Conservation (phyloP, 2,888 invertebrate genomes). For the Polylopha cassiicola region DNA sequence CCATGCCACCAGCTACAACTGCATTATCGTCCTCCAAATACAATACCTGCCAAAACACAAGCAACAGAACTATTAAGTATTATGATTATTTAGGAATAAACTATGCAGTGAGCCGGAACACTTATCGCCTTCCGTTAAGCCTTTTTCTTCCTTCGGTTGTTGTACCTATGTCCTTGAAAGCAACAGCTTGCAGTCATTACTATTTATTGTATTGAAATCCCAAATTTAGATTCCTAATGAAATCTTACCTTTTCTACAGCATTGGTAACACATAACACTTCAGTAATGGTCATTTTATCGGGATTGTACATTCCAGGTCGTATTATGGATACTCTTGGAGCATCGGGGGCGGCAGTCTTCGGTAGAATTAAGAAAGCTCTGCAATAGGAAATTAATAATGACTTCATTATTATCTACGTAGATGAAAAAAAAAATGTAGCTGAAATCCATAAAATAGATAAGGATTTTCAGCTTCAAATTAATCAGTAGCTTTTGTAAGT, state of each 20-base stretch:
- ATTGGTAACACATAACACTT: conserved; percentile 39
- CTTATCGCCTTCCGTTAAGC: no score
- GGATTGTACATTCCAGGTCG: conserved; percentile 64
- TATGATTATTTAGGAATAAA: background rate
- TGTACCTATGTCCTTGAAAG: no score
- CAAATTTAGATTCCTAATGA: background rate
- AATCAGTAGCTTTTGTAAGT: no score
- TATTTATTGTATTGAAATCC: background rate
- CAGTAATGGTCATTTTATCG: conserved; percentile 37
- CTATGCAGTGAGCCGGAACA: no score
- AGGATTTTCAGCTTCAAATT: no score
- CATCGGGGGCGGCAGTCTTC: conserved; percentile 29
- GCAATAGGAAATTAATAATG: conserved; percentile 20
- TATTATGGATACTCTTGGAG: conserved; percentile 64
- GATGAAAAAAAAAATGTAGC: no score
- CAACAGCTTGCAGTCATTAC: no score
- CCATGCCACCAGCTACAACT: conserved; percentile 46
- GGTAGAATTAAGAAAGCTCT: conserved; percentile 34
- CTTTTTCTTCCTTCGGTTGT: no score
- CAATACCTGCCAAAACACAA: conserved; percentile 37
- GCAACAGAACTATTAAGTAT: background rate
- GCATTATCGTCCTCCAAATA: conserved; percentile 64
- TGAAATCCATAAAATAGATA: no score
- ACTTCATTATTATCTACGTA: no score
- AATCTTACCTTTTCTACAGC: conserved; percentile 36